Percentiles rank a stretch among this genome's conserved stretches.
Evolutionary conservation across 2,113 vertebrate species (phyloP).

Genomic region (Leptobrachium ailaonicum): DNA sequence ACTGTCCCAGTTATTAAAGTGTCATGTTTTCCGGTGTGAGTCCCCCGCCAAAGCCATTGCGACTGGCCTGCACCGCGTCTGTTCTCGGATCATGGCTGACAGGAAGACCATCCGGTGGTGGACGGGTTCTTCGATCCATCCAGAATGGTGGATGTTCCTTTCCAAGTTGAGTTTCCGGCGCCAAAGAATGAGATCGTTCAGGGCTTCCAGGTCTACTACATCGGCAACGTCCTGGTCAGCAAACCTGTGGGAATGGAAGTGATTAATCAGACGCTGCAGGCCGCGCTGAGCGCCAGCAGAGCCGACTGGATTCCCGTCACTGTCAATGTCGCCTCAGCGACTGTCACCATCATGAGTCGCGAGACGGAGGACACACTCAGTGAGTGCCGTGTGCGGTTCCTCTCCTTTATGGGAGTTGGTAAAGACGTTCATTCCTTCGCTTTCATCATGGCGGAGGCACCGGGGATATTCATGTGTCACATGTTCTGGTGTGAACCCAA

Average conservation of each 20-base stretch:
- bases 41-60: slow-evolving; percentile 88
- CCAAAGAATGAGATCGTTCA: slow-evolving; percentile 90
- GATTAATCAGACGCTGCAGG: slow-evolving; percentile 79
- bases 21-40: slow-evolving; percentile 93
- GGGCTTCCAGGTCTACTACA: slow-evolving; percentile 86
- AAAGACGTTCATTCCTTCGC: slow-evolving; percentile 87
- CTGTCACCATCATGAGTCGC: slow-evolving; percentile 80
- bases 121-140: slow-evolving; percentile 73
- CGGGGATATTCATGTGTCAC: slow-evolving; percentile 85
- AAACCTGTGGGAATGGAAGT: slow-evolving; percentile 89
- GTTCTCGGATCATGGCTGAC: slow-evolving; percentile 89
- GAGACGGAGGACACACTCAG: slow-evolving; percentile 85
- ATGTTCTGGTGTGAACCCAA: slow-evolving; percentile 97
- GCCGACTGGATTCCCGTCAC: slow-evolving; percentile 82
- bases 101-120: slow-evolving; percentile 73
- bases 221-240: slow-evolving; percentile 78
- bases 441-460: slow-evolving; percentile 91
- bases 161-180: slow-evolving; percentile 88
- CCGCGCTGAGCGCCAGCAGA: slow-evolving; percentile 66
- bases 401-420: slow-evolving; percentile 93
- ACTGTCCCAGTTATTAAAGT: slow-evolving; percentile 88
- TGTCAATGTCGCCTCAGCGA: slow-evolving; percentile 89
- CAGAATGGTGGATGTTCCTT: slow-evolving; percentile 77
- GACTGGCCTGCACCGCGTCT: slow-evolving; percentile 87
- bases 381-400: slow-evolving; percentile 90